Percentiles rank a stretch among this genome's conserved stretches.
Evolutionary conservation across 2,888 invertebrate species (phyloP).

Genomic region (Automeris io): DNA sequence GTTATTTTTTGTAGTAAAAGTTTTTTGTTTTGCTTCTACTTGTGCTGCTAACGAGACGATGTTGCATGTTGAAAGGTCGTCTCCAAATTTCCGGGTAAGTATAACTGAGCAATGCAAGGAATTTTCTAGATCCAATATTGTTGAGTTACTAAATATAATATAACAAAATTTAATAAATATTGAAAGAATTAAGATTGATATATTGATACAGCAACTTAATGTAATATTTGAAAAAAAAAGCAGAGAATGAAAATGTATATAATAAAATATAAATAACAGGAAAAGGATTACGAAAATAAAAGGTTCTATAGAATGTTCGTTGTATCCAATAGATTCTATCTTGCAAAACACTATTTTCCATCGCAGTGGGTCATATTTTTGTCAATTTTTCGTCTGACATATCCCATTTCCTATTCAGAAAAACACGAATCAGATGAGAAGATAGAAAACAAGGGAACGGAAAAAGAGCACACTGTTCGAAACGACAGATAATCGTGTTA

Average conservation of each 20-base stretch:
- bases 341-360: slow-evolving; percentile 69
- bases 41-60: slow-evolving; percentile 57
- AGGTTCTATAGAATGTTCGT: slow-evolving; percentile 40
- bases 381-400: slow-evolving; percentile 75
- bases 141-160: no score
- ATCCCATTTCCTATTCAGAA: slow-evolving; percentile 75
- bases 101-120: not conserved
- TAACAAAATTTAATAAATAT: not conserved
- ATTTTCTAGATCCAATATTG: not conserved
- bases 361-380: slow-evolving; percentile 68
- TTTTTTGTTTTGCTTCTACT: slow-evolving; percentile 41
- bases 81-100: slow-evolving; percentile 12
- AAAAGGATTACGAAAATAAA: slow-evolving; percentile 60
- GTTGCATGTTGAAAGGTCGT: slow-evolving; percentile 18
- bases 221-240: no score
- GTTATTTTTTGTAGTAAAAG: slow-evolving; percentile 48
- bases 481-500: slow-evolving; percentile 76
- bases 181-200: no score
- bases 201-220: no score
- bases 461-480: slow-evolving; percentile 69
- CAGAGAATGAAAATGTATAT: slow-evolving; percentile 18
- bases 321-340: slow-evolving; percentile 63
- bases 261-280: slow-evolving; percentile 34
- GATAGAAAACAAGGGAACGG: slow-evolving; percentile 74
- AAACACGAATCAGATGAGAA: slow-evolving; percentile 70